Base-by-base conservation (phyloP, 1,140 invertebrate genomes). In the Drosophila tani region DNA sequence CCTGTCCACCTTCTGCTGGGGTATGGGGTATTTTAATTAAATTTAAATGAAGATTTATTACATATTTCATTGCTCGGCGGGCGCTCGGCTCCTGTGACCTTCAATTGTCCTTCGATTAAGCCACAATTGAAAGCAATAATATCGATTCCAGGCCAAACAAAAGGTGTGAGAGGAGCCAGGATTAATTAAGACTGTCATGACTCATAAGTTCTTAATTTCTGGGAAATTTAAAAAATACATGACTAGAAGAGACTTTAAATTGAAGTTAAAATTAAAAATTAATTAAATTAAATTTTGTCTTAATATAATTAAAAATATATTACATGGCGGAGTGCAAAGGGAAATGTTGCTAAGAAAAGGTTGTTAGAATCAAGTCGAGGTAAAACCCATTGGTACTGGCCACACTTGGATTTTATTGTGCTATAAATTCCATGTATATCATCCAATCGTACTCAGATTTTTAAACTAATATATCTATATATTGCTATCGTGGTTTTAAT, bases 41-140 rank as follows among this genome's bases (percentile, higher is more conserved):
- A 86, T 86, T 86, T 79, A 71, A 87, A 86, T 82, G 81, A 82
- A 53, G 75, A 86, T 86, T 86, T 86, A 86, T 82, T 82, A 64
- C 68, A 69, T 67, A 70, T 78, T 60, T 53, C 77, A 76, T 75
- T 75, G 51, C 59, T 3, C 29, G 17, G 19, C 17, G n/a, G 15
- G 17, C 38, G 38, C 29, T 11, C 45, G 45, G 38, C 41, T 79
- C 38, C 27, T 21, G 27, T 59, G 82, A 85, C 82, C 80, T 86
- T 81, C 74, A 85, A 66, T 85, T 64, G 78, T 60, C 82, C 78
- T 85, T 49, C 67, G 46, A 73, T 73, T 60, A 40, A 59, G 55
- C 67, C 67, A 21, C 56, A 73, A 71, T 59, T 71, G 27, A 19
- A 41, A 19, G 50, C 51, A 32, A 50, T 50, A 11, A 38, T 58